phyloP scores from a whole-genome alignment of 2,113 vertebrate species.

The Phrynosoma blainvillii region DNA sequence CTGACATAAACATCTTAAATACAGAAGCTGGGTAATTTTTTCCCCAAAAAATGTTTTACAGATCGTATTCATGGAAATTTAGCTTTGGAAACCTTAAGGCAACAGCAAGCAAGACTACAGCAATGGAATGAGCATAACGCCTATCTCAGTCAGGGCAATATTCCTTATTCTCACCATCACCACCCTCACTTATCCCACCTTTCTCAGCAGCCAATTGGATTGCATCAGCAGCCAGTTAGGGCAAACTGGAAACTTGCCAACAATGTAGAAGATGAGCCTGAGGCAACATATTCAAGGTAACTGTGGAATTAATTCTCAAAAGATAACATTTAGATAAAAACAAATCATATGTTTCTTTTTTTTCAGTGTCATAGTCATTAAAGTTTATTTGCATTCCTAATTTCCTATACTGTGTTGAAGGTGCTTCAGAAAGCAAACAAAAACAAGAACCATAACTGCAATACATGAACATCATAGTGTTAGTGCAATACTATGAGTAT shows the following conservation, averaged over 20 bases:
- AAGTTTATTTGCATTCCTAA: no score
- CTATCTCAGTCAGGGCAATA: slow-evolving; percentile 85
- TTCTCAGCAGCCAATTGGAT: slow-evolving; percentile 87
- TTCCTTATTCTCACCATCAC: slow-evolving; percentile 88
- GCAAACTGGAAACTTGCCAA: slow-evolving; percentile 89
- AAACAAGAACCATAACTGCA: no score
- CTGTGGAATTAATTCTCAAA: slow-evolving; percentile 53
- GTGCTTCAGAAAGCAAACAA: not conserved
- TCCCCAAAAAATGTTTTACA: slow-evolving; percentile 63
- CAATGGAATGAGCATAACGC: slow-evolving; percentile 93
- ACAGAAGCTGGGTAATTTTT: slow-evolving; percentile 42
- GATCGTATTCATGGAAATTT: slow-evolving; percentile 86
- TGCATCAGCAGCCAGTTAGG: slow-evolving; percentile 89
- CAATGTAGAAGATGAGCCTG: slow-evolving; percentile 87
- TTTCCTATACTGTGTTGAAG: no score
- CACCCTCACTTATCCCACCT: slow-evolving; percentile 88
- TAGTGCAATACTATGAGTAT: no score
- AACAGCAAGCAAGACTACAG: slow-evolving; percentile 89
- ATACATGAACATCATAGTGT: no score
- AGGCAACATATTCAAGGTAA: slow-evolving; percentile 89
- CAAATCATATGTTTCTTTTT: slow-evolving; percentile 39
- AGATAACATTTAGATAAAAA: slow-evolving; percentile 36
- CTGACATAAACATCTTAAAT: slow-evolving; percentile 55
- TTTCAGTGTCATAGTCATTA: not conserved
- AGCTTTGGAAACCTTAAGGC: slow-evolving; percentile 89